Percentiles rank a stretch among this genome's conserved stretches.
Conservation (phyloP, 30 jellyfish, hydroid and myxozoan species). For the Hydractinia symbiolongicarpus region DNA sequence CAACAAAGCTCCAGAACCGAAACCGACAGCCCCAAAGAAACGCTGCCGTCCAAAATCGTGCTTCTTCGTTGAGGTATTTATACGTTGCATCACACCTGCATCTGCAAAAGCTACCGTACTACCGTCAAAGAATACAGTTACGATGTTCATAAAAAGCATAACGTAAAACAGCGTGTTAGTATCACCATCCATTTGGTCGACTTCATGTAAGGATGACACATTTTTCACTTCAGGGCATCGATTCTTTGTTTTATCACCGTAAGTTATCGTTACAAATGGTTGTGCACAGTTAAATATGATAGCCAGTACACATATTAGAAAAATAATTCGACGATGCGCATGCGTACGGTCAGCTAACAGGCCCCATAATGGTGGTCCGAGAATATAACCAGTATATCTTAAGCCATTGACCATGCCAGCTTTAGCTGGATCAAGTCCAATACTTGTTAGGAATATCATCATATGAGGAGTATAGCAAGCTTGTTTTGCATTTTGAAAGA, state of each 20-base stretch:
- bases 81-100: constrained; percentile 23
- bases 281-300: not conserved
- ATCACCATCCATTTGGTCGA: not conserved
- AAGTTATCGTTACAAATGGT: not conserved
- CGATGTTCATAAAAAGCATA: not conserved
- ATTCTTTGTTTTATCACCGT: not conserved
- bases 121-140: constrained; percentile 11
- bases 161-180: not conserved
- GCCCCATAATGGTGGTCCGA: constrained; percentile 12
- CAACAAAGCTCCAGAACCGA: constrained; percentile 58
- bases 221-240: constrained; percentile 10
- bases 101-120: constrained; percentile 14
- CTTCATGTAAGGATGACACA: not conserved
- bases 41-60: constrained; percentile 33
- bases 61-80: constrained; percentile 1
- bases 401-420: constrained; percentile 16
- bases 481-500: constrained; percentile 16
- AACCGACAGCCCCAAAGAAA: constrained; percentile 80
- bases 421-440: constrained; percentile 3
- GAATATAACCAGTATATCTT: not conserved
- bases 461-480: constrained; percentile 7
- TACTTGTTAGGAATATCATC: constrained; percentile 14
- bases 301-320: not conserved
- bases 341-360: constrained; percentile 19
- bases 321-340: constrained; percentile 7